Evolutionary conservation across 2,888 invertebrate species (phyloP), one percentile per base, ranked within the genome.

Genomic region (Leptinotarsa haldemani): DNA sequence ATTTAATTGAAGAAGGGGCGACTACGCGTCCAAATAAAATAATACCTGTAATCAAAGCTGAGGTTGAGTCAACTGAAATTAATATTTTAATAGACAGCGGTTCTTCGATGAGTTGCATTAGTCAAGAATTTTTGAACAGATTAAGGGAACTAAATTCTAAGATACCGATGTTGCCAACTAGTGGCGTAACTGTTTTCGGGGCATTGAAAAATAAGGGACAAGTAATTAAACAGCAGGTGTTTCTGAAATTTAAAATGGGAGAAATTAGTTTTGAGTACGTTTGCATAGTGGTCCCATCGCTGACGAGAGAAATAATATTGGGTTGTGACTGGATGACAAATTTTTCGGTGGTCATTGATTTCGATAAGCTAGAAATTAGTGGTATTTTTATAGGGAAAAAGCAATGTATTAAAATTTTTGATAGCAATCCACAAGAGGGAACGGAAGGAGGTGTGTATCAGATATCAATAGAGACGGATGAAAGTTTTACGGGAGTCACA

Each of bases 61-160:
- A 20, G 2, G 64, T 75, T 16, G 70, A 69, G 15, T n/a, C 65
- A 13, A 1, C 53, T n/a, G 50, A 22, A 46, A 58, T 65, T n/a
- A 25, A 56, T 20, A 63, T 73, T 61, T 65, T 77, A 50, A 46
- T 77, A 46, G 74, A 77, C 68, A 48, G 70, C 20, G 74, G 77
- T 20, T 66, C 65, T 20, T 69, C 71, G 4, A 47, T 77, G 18
- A 66, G 69, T 50, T 75, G 74, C 15, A 66, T 76, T 40, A 70
- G 70, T 40, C 71, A 76, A 46, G 53, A 46, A 65, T 74, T 74
- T 71, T 65, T 70, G 22, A 56, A 69, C 20, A 25, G 56, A 65
- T 30, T 76, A 22, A 13, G 25, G 13, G 68, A 61, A 46, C 22
- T 25, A 13, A 68, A 65, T 50, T 4, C 20, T 2, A n/a, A 69